Base-by-base conservation (phyloP, 2,797 vertebrate species). In the Chaetodon trifasciatus region DNA sequence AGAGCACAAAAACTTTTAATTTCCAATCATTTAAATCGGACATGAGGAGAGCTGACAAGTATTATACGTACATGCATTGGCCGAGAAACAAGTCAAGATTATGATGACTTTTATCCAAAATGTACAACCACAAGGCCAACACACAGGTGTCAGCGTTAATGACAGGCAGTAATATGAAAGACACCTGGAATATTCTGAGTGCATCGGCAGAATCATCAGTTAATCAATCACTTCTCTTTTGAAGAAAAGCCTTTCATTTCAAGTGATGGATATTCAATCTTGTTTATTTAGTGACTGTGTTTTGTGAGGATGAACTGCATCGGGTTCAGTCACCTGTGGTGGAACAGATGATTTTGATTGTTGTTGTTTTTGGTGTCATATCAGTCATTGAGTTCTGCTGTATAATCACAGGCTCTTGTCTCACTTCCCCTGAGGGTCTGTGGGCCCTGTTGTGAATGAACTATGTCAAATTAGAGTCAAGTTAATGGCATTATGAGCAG, bases 391-490 rank as follows among this genome's bases (percentile, higher is more conserved):
- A 76, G 52, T 67, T 50, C 61, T 46, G 37, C 72, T 69, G 5
- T 17, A 16, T 15, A 52, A 74, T 81, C 57, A 61, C 32, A 56
- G 55, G 32, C 52, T 64, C 55, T 55, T 64, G 64, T 72, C 57
- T 77, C 15, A 39, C 47, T 37, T 65, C 37, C 23, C 61, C 39
- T 6, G 1, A 79, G 47, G 69, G 23, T 70, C 74, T 82, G 47
- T 74, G 70, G 71, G 42, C 32, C 16, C 53, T 46, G 16, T 32
- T 82, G n/a, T 64, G 55, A 77, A 86, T 58, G 80, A 78, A 78
- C 75, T 68, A 57, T 74, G 81, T 87, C 83, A 78, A 76, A 89
- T 92, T 75, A 89, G 70, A 61, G 78, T 86, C 79, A 88, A 70
- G 76, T 86, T 86, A 89, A 89, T 87, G 78, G 81, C 44, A 87